Conservation (phyloP, 2,113 vertebrate species). For the Engraulis encrasicolus region DNA sequence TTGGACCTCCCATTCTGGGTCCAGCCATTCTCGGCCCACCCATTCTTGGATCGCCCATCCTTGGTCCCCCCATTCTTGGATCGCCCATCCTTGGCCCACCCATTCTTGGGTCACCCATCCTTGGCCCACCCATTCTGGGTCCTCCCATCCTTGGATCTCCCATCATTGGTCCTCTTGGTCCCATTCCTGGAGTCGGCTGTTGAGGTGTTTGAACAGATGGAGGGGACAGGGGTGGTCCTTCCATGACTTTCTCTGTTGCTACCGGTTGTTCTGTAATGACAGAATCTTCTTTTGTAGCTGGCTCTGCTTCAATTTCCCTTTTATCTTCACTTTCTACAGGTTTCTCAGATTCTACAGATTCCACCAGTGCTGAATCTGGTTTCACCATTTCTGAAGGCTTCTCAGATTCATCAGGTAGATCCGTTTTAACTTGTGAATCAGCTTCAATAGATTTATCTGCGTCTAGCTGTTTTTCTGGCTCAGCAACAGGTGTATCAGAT, state of each 20-base stretch:
- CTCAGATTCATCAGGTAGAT: not conserved
- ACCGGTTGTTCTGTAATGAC: constrained; percentile 31
- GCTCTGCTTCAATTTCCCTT: constrained; percentile 34
- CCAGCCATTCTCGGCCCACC: constrained; percentile 44
- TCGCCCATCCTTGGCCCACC: constrained; percentile 29
- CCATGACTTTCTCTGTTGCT: constrained; percentile 40
- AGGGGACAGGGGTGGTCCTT: constrained; percentile 1
- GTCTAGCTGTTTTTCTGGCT: not conserved
- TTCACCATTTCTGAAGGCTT: constrained; percentile 33
- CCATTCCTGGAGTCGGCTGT: constrained; percentile 49
- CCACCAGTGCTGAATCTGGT: not conserved
- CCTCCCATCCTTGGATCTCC: constrained; percentile 43
- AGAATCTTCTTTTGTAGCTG: constrained; percentile 34
- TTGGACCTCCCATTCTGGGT: constrained; percentile 35
- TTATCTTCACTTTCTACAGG: constrained; percentile 4
- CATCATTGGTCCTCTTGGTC: constrained; percentile 21
- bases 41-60: constrained; percentile 25
- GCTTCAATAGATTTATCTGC: constrained; percentile 33
- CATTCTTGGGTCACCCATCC: constrained; percentile 49
- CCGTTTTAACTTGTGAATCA: constrained; percentile 4
- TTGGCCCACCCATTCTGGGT: constrained; percentile 5
- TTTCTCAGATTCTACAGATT: not conserved
- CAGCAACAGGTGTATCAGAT: not conserved
- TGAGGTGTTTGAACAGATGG: constrained; percentile 41
- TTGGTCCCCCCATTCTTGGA: constrained; percentile 41